Conservation (phyloP, 2,113 vertebrate species). For the Amphilophus citrinellus region DNA sequence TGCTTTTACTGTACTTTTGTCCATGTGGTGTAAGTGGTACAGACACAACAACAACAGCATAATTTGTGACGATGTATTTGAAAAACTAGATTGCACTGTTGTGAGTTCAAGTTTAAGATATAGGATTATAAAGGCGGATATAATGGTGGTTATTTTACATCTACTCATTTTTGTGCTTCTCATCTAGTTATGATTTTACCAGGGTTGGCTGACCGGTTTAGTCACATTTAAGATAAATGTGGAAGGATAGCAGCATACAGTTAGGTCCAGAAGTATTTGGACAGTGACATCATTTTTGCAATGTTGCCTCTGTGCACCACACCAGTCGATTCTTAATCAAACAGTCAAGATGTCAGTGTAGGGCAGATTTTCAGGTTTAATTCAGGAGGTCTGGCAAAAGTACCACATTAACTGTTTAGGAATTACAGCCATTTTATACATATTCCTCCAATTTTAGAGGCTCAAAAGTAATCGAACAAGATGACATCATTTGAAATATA, state of each 20-base stretch:
- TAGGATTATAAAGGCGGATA: background rate
- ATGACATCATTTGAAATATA: too few species aligned
- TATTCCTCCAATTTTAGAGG: too few species aligned
- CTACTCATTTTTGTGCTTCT: background rate
- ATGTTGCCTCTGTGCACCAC: background rate
- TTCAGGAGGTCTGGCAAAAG: too few species aligned
- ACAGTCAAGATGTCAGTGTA: background rate
- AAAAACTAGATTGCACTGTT: background rate
- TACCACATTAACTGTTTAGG: too few species aligned
- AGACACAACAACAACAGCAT: background rate
- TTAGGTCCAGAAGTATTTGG: background rate
- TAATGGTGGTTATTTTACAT: background rate
- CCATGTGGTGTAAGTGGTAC: too few species aligned
- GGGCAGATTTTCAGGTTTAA: too few species aligned
- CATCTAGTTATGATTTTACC: rapidly evolving
- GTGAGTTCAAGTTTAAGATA: background rate
- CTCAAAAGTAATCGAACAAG: too few species aligned
- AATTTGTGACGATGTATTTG: background rate
- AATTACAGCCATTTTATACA: too few species aligned
- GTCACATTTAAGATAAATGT: background rate
- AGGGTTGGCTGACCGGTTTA: background rate
- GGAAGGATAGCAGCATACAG: rapidly evolving
- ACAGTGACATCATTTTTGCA: background rate
- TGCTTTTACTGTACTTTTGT: too few species aligned
- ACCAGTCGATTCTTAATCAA: background rate